A percentile compares a stretch with the other conserved stretches of the same genome.
These are phyloP conservation scores for Calliphora vicina DNA, from an alignment of 1,140 invertebrate genomes.

Conservation along the genomic window DNA sequence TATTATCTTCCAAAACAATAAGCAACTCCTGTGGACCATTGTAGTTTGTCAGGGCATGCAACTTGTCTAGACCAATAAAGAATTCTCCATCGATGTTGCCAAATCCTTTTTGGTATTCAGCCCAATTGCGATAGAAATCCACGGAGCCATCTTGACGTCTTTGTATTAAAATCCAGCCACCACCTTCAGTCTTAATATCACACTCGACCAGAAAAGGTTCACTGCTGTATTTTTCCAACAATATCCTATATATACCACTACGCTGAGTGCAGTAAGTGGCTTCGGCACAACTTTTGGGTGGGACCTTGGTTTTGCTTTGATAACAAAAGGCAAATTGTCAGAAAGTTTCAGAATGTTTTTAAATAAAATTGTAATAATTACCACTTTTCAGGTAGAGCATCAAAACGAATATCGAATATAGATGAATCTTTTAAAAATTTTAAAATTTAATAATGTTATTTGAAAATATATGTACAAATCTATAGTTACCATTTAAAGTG, in stretches of 20 bases:
- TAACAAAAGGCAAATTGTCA: background rate
- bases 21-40: slow-evolving; percentile 71
- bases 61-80: slow-evolving; percentile 69
- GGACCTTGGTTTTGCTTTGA: background rate
- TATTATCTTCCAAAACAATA: slow-evolving; percentile 69
- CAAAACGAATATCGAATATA: no score
- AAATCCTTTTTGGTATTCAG: slow-evolving; percentile 70
- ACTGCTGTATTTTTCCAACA: background rate
- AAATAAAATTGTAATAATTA: background rate
- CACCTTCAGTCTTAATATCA: background rate
- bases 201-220: slow-evolving; percentile 11
- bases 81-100: slow-evolving; percentile 69
- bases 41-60: slow-evolving; percentile 64
- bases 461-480: no score
- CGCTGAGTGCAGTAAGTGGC: background rate
- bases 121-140: slow-evolving; percentile 70
- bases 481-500: no score
- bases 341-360: background rate
- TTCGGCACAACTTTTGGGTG: background rate
- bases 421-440: no score
- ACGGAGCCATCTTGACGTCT: slow-evolving; percentile 69
- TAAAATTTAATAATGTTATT: no score
- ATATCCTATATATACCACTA: background rate
- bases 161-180: slow-evolving; percentile 69
- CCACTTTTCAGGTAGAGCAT: background rate